Base-by-base conservation (phyloP, 1,140 invertebrate species). In the Conus betulinus region DNA sequence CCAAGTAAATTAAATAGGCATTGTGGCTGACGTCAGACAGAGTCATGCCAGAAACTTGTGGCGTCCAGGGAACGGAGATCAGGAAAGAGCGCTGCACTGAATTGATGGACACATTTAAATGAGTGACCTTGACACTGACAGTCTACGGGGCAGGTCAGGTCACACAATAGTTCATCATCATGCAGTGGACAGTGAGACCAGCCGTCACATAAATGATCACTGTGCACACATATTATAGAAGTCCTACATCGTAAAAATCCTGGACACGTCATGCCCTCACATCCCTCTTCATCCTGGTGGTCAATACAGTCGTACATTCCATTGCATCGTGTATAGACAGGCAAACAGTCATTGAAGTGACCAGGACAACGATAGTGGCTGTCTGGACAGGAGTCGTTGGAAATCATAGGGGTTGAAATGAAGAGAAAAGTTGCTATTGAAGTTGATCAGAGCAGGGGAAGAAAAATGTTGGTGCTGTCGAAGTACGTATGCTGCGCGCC, bases 11-110 rank as follows among this genome's bases (percentile, higher is more conserved):
- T 25, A 85, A 4, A 39, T 67, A 85, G 27, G 27, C 5, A 11
- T 51, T 20, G 27, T 27, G 11, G 23, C n/a, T 27, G 39, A 85
- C 6, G 10, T 85, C 57, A 5, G 57, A 51, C 25, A 85, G 10
- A 2, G 25, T 71, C 63, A 71, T 71, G n/a, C 7, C 57, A 10
- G 84, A 67, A n/a, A 3, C 27, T 60, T 25, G 53, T 17, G 84
- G 57, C 84, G 57, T 85, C 84, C 55, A 85, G 60, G 57, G 67
- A 85, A 7, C 84, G 84, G 23, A 85, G 57, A 20, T 85, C 60
- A n/a, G 63, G 8, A 23, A 60, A 71, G 0, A 5, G 25, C 10
- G 53, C 57, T 17, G 57, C 57, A 6, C 3, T 10, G 39, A 71
- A 84, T 0, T 51, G 25, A 17, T 60, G 84, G 7, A 10, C 10